Percentiles rank a stretch among this genome's conserved stretches.
Conservation (phyloP, 2,113 vertebrate species). For the Dromaius novaehollandiae region DNA sequence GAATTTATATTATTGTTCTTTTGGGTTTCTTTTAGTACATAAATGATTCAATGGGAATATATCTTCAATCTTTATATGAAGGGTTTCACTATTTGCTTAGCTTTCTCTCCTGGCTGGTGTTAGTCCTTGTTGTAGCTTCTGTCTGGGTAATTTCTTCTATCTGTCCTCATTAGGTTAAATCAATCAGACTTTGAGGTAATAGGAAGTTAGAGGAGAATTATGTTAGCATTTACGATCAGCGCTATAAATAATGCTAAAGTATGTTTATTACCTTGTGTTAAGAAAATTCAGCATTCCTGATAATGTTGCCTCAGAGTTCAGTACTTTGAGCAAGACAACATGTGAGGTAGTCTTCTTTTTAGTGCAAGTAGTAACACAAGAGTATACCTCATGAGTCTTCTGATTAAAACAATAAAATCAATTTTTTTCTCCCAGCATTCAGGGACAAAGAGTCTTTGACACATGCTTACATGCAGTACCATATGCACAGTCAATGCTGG, state of each 20-base stretch:
- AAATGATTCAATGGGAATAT: not conserved
- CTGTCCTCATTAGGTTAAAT: slow-evolving; percentile 45
- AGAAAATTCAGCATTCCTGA: not conserved
- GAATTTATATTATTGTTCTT: not conserved
- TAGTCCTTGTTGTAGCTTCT: slow-evolving; percentile 17
- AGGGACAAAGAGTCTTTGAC: not conserved
- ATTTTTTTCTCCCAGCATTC: not conserved
- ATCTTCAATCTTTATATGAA: not conserved
- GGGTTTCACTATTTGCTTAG: slow-evolving; percentile 36
- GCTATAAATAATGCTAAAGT: not conserved
- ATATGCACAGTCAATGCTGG: not conserved
- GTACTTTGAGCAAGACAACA: not conserved
- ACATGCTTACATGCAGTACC: not conserved
- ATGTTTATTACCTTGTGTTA: not conserved
- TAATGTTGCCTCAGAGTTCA: not conserved
- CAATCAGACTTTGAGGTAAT: not conserved
- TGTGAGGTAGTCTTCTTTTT: not conserved
- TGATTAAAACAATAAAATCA: not conserved
- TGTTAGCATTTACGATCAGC: not conserved
- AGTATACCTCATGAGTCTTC: not conserved
- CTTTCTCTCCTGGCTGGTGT: slow-evolving; percentile 51
- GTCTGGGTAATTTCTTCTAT: slow-evolving; percentile 32
- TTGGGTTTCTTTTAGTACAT: not conserved
- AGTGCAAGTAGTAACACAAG: not conserved
- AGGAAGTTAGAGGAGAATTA: not conserved